A percentile compares a stretch with the other conserved stretches of the same genome.
Evolutionary conservation across 2,888 invertebrate genomes (phyloP).

Genomic region (Ecdyonurus torrentis): DNA sequence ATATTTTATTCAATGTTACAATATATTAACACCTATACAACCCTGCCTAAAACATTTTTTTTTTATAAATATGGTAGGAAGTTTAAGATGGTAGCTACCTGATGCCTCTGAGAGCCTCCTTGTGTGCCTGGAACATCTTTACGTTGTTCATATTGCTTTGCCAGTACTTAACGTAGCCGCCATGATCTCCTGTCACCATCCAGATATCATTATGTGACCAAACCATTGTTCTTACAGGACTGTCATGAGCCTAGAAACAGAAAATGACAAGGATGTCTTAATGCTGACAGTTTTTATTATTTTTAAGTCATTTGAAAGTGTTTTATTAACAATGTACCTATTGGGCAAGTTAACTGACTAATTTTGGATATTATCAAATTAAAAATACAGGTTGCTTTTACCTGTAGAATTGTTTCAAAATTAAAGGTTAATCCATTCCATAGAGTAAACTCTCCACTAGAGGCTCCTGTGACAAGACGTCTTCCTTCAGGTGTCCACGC

Average conservation of each 20-base stretch:
- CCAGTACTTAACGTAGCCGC: slow-evolving; percentile 99
- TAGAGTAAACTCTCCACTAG: slow-evolving; percentile 96
- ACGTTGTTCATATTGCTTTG: slow-evolving; percentile 99
- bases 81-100: slow-evolving; percentile 40
- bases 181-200: slow-evolving; percentile 99
- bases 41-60: too few relatives aligned
- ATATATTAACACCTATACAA: too few relatives aligned
- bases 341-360: too few relatives aligned
- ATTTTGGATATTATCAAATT: too few relatives aligned
- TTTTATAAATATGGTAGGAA: too few relatives aligned
- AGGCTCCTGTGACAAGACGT: slow-evolving; percentile 93
- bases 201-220: slow-evolving; percentile 99
- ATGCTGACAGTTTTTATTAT: too few relatives aligned
- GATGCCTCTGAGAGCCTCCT: slow-evolving; percentile 97
- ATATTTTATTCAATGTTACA: too few relatives aligned
- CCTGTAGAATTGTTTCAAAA: slow-evolving; percentile 99
- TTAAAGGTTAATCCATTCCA: slow-evolving; percentile 99
- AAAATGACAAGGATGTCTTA: too few relatives aligned
- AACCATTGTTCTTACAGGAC: slow-evolving; percentile 96
- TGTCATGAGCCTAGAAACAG: slow-evolving; percentile 83
- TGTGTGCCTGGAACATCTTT: slow-evolving; percentile 99
- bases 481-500: slow-evolving; percentile 99
- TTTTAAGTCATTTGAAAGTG: too few relatives aligned
- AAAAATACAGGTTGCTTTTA: too few relatives aligned
- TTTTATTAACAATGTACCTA: too few relatives aligned